Conservation (phyloP, 2,888 invertebrate genomes). For the Pollenia griseotomentosa region DNA sequence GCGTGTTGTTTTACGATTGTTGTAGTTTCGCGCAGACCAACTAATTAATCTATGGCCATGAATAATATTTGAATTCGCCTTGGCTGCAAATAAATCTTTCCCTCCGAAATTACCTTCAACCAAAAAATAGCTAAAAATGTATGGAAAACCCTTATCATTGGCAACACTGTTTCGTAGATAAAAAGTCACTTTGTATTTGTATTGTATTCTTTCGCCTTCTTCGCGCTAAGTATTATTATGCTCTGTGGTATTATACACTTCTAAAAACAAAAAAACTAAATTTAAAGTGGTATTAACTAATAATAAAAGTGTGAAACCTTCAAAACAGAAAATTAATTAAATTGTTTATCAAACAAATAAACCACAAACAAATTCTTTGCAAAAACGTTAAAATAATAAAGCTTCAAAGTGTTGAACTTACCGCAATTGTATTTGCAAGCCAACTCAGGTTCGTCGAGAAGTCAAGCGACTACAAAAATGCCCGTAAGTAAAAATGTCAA, state of each 20-base stretch:
- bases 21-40: no score
- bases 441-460: constrained; percentile 74
- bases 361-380: constrained; percentile 7
- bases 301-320: constrained; percentile 42
- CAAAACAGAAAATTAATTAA: constrained; percentile 3
- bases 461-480: constrained; percentile 78
- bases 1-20: no score
- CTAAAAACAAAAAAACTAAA: background rate
- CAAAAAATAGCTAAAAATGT: no score
- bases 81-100: no score
- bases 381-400: constrained; percentile 53
- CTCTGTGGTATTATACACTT: no score
- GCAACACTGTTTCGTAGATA: background rate
- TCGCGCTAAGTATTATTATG: background rate
- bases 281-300: constrained; percentile 36
- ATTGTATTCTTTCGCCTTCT: background rate
- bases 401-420: constrained; percentile 80
- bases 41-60: no score
- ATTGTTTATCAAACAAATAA: constrained; percentile 31
- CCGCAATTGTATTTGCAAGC: constrained; percentile 79
- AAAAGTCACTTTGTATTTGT: background rate
- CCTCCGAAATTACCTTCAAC: no score
- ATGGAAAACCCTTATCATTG: background rate
- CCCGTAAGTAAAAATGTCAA: constrained; percentile 75
- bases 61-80: no score